These are phyloP conservation scores for Acrossocheilus wenchowensis DNA, from an alignment of 2,797 vertebrate species.

Conservation along the genomic window DNA sequence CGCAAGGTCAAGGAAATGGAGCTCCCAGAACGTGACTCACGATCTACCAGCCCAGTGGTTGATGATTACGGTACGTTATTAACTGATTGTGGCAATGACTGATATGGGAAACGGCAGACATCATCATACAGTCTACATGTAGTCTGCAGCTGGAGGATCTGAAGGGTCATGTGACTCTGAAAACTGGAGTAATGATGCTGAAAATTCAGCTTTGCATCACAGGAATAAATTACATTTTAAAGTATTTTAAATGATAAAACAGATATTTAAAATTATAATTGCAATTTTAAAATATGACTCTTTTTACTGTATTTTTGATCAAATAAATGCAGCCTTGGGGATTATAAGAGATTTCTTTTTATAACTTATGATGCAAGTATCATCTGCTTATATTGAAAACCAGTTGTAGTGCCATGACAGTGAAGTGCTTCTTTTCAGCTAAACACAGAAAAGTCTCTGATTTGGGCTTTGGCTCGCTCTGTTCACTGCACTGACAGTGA, in stretches of 20 bases:
- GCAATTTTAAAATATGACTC: background rate
- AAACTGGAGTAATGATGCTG: background rate
- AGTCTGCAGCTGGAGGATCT: background rate
- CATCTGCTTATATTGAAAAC: background rate
- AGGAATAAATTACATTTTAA: background rate
- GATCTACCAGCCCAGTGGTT: background rate
- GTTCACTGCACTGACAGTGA: background rate
- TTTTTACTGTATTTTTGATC: background rate
- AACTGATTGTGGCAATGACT: background rate
- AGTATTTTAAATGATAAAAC: background rate
- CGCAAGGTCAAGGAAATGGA: background rate
- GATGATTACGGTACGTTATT: background rate
- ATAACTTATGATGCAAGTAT: background rate
- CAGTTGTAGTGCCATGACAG: background rate
- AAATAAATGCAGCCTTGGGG: background rate
- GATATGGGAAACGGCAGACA: background rate
- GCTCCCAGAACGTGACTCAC: background rate
- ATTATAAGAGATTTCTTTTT: background rate
- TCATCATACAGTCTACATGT: background rate
- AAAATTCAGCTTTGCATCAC: background rate
- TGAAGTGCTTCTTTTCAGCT: background rate
- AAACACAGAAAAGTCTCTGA: background rate
- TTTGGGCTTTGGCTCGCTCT: background rate
- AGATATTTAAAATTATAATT: background rate
- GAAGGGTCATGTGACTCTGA: background rate